Evolutionary conservation across 2,113 vertebrate species (phyloP).

Genomic region (Epinephelus moara): DNA sequence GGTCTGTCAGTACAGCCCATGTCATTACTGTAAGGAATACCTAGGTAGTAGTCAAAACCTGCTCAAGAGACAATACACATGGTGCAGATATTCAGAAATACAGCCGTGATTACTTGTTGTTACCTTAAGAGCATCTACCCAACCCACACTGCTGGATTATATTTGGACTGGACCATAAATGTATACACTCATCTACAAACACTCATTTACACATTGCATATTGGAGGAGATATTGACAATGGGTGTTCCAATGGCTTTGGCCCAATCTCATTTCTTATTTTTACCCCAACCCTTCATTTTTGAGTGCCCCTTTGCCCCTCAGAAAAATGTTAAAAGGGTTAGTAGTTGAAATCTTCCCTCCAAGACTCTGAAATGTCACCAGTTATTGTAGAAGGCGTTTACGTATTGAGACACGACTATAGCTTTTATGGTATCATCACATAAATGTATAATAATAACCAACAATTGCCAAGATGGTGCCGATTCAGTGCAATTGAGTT

Average conservation of each 20-base stretch:
- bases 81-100: background rate
- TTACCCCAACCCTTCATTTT: too few species aligned
- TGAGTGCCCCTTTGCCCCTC: too few species aligned
- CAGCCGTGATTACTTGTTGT: background rate
- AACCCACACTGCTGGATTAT: background rate
- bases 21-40: slow-evolving; percentile 97
- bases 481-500: too few species aligned
- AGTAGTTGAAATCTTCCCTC: too few species aligned
- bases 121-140: background rate
- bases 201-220: background rate
- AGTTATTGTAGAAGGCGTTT: background rate
- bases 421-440: too few species aligned
- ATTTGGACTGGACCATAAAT: background rate
- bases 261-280: too few species aligned
- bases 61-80: slow-evolving; percentile 45
- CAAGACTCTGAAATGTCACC: too few species aligned
- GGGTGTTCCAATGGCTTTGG: too few species aligned
- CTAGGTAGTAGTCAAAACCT: slow-evolving; percentile 96
- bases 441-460: too few species aligned
- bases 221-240: background rate
- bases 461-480: too few species aligned
- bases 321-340: too few species aligned
- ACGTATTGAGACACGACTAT: too few species aligned
- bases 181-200: background rate
- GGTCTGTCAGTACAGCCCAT: slow-evolving; percentile 96